These are phyloP conservation scores for Prunella himalayana DNA, from an alignment of 2,113 vertebrate genomes.

Conservation along the genomic window DNA sequence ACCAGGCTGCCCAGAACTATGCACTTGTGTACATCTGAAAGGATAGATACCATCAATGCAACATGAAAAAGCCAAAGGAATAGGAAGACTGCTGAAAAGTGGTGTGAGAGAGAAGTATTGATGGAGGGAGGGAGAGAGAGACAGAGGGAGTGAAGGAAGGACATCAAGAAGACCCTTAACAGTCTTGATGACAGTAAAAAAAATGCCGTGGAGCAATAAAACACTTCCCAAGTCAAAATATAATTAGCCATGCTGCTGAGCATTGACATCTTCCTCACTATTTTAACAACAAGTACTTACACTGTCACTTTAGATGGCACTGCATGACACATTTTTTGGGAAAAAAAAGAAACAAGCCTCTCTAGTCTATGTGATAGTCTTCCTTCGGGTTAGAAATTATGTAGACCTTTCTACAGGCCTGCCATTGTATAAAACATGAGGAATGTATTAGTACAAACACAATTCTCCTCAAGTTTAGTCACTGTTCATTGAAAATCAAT, in stretches of 20 bases:
- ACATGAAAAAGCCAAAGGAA: not conserved
- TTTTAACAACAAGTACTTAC: not conserved
- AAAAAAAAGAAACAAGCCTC: not conserved
- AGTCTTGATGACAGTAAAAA: not conserved
- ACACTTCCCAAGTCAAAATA: not conserved
- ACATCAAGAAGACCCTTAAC: not conserved
- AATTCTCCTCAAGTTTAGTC: not conserved
- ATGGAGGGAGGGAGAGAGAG: too few species aligned
- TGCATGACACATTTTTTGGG: rapidly evolving
- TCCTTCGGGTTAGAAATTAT: not conserved
- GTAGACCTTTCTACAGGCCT: not conserved
- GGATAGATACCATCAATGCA: not conserved
- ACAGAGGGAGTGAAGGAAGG: rapidly evolving
- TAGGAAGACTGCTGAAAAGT: not conserved
- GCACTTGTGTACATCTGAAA: not conserved
- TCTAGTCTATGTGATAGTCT: not conserved
- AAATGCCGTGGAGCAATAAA: not conserved
- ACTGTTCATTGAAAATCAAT: not conserved
- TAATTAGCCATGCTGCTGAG: not conserved
- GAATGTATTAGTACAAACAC: not conserved
- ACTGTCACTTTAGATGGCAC: not conserved
- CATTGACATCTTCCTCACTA: not conserved
- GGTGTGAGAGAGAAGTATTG: not conserved
- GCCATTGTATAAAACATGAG: not conserved
- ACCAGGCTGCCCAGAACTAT: too few species aligned